Conservation (phyloP, 2,888 invertebrate species). For the Mythimna albipuncta region DNA sequence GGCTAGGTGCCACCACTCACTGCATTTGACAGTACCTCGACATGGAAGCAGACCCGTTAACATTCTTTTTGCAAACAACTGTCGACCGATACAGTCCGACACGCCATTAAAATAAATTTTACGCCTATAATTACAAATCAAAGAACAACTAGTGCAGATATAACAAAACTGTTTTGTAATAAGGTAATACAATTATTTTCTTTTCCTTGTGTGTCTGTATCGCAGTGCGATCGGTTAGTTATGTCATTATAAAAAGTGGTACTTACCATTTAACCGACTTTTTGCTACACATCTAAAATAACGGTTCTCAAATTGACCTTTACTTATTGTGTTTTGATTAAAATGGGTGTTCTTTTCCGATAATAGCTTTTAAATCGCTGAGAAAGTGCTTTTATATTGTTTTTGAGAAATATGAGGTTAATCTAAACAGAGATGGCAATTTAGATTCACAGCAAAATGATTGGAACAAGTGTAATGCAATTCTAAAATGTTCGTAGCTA, state of each 20-base stretch:
- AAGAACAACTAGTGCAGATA: constrained; percentile 70
- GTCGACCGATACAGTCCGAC: constrained; percentile 73
- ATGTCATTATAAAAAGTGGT: constrained; percentile 63
- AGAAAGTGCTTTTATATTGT: constrained; percentile 35
- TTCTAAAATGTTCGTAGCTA: constrained; percentile 15
- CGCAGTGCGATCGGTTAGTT: constrained; percentile 54
- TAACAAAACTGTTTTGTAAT: constrained; percentile 69
- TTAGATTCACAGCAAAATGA: constrained; percentile 11
- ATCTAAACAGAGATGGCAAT: constrained; percentile 8
- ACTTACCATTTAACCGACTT: constrained; percentile 58
- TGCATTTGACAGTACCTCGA: constrained; percentile 57
- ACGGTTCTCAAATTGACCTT: constrained; percentile 59
- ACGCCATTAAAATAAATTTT: constrained; percentile 80
- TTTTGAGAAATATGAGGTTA: constrained; percentile 21
- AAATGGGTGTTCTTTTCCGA: constrained; percentile 35
- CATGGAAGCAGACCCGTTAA: constrained; percentile 82
- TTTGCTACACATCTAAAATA: constrained; percentile 51
- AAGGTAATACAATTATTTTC: constrained; percentile 69
- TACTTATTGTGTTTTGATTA: constrained; percentile 58
- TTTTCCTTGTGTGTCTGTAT: constrained; percentile 46
- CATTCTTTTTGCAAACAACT: constrained; percentile 83
- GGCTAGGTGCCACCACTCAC: constrained; percentile 5
- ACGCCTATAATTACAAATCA: constrained; percentile 83
- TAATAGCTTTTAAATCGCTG: constrained; percentile 39
- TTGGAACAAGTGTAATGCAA: not conserved